phyloP scores from a whole-genome alignment of 2,888 invertebrate genomes.

The Limnephilus rhombicus region DNA sequence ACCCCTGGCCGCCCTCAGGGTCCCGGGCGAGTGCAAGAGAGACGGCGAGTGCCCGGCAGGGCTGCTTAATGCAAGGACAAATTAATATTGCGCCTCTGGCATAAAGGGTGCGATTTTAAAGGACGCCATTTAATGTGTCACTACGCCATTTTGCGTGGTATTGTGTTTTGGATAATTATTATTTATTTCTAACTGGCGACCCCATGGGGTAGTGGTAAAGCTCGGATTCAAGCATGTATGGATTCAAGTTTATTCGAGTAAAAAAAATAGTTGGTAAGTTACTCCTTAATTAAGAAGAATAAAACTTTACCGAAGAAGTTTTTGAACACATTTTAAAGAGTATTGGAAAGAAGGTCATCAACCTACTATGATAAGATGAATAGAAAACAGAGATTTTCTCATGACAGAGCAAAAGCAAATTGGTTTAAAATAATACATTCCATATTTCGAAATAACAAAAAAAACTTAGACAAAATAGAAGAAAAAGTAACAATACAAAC shows the following conservation, averaged over 20 bases:
- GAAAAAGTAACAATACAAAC: too few relatives aligned
- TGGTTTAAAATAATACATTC: too few relatives aligned
- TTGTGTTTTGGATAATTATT: neutral
- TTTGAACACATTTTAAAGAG: too few relatives aligned
- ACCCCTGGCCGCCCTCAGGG: neutral
- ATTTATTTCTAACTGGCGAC: neutral
- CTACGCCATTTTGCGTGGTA: slow-evolving; percentile 52
- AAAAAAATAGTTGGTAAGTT: neutral
- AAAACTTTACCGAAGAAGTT: too few relatives aligned
- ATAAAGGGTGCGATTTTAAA: slow-evolving; percentile 61
- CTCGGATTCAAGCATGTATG: neutral
- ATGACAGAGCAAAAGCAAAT: too few relatives aligned
- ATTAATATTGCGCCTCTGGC: slow-evolving; percentile 62
- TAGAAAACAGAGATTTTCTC: too few relatives aligned
- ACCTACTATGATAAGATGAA: too few relatives aligned
- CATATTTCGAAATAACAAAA: too few relatives aligned
- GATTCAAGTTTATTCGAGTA: neutral
- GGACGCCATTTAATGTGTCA: slow-evolving; percentile 61
- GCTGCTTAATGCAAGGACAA: slow-evolving; percentile 61
- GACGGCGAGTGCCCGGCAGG: slow-evolving; percentile 54
- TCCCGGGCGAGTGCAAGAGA: slow-evolving; percentile 38
- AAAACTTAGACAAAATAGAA: too few relatives aligned
- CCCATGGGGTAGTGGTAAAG: neutral
- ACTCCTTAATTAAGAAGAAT: too few relatives aligned
- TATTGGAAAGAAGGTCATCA: too few relatives aligned